phyloP scores from a whole-genome alignment of 2,888 invertebrate species.

The Nomada ruficornis region DNA sequence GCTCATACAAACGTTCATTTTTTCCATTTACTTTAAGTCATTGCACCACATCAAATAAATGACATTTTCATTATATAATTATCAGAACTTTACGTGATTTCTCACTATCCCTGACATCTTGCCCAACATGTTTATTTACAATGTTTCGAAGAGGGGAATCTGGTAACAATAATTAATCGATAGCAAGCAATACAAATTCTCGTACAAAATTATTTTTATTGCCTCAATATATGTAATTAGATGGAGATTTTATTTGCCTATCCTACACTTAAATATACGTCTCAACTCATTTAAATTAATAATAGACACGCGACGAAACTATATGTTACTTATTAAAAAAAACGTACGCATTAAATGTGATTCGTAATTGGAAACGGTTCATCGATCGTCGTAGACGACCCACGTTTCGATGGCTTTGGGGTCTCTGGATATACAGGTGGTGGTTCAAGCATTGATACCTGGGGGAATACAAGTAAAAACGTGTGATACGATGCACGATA shows the following conservation, averaged over 20 bases:
- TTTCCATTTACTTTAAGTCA: constrained; percentile 84
- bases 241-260: background rate
- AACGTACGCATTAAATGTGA: constrained; percentile 47
- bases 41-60: constrained; percentile 85
- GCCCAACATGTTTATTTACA: background rate
- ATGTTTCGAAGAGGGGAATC: background rate
- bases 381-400: background rate
- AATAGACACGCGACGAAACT: background rate
- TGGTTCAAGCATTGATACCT: constrained; percentile 62
- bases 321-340: too few relatives aligned
- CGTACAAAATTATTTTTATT: constrained; percentile 21
- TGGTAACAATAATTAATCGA: too few relatives aligned
- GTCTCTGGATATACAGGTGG: constrained; percentile 66
- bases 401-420: constrained; percentile 39
- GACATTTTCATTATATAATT: constrained; percentile 84
- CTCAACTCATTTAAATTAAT: background rate
- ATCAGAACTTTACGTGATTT: constrained; percentile 56
- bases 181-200: background rate
- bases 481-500: constrained; percentile 1
- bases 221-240: background rate
- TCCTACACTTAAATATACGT: background rate
- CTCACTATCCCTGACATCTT: constrained; percentile 52
- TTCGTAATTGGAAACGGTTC: background rate
- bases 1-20: constrained; percentile 84
- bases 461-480: constrained; percentile 4